These are phyloP conservation scores for Malacoctenus gilli DNA, from an alignment of 2,797 vertebrate genomes.

Conservation along the genomic window DNA sequence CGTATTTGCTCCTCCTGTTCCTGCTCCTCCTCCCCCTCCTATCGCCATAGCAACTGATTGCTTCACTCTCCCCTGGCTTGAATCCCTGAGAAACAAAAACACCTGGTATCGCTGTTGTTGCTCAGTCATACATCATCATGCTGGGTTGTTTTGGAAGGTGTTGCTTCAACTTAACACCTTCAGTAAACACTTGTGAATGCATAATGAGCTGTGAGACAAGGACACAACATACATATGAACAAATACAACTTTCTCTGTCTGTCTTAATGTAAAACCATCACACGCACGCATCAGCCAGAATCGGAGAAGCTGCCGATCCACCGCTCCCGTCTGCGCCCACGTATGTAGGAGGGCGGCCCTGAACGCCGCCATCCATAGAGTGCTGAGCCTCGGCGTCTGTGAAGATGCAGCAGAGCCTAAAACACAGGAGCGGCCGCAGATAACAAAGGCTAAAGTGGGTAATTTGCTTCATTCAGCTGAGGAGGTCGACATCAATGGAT, in stretches of 20 bases:
- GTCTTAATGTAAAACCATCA: not conserved
- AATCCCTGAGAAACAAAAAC: conserved; percentile 39
- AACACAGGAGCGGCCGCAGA: conserved; percentile 17
- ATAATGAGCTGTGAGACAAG: too few relatives aligned
- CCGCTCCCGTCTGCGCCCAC: too few relatives aligned
- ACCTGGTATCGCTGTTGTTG: conserved; percentile 49
- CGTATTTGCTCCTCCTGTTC: not conserved
- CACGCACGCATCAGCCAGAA: too few relatives aligned
- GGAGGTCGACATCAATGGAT: conserved; percentile 46
- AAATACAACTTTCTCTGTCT: not conserved
- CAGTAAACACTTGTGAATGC: not conserved
- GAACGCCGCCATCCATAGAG: too few relatives aligned
- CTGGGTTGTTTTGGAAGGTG: conserved; percentile 27
- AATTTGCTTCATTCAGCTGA: conserved; percentile 58
- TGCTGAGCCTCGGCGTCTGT: conserved; percentile 6
- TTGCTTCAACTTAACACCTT: not conserved
- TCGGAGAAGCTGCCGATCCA: too few relatives aligned
- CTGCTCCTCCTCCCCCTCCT: conserved; percentile 20
- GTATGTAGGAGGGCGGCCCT: too few relatives aligned
- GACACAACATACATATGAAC: too few relatives aligned
- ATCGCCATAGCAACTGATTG: conserved; percentile 71
- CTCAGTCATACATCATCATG: conserved; percentile 19
- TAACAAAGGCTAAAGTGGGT: conserved; percentile 37
- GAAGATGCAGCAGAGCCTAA: conserved; percentile 3
- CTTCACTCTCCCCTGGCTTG: conserved; percentile 40